Evolutionary conservation across 1,140 invertebrate genomes (phyloP).

Genomic region (Himalopsyche phryganea): DNA sequence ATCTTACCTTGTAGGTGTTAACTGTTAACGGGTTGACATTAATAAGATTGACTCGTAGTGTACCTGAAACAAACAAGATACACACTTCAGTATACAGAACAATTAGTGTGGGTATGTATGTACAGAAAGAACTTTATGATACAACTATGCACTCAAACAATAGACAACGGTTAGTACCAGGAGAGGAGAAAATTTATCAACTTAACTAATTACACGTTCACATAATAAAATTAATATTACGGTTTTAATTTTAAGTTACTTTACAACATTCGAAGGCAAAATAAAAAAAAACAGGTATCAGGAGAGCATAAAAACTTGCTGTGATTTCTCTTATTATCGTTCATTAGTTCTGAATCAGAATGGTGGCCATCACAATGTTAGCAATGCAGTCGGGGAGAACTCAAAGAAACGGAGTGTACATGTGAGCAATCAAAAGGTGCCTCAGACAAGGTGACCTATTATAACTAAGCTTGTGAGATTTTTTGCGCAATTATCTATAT

Average conservation of each 20-base stretch:
- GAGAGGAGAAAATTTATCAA: background rate
- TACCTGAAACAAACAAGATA: too few species aligned
- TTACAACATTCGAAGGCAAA: too few species aligned
- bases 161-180: background rate
- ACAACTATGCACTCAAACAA: background rate
- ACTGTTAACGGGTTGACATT: too few species aligned
- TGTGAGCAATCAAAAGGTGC: background rate
- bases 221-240: too few species aligned
- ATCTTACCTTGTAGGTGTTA: too few species aligned
- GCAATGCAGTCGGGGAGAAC: constrained; percentile 5
- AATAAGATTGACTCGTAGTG: too few species aligned
- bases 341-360: constrained; percentile 5
- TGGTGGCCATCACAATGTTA: constrained; percentile 5
- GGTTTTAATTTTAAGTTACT: too few species aligned
- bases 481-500: too few species aligned
- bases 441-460: background rate
- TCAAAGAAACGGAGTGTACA: constrained; percentile 7
- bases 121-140: background rate
- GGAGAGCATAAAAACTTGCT: constrained; percentile 11
- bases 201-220: background rate
- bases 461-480: too few species aligned
- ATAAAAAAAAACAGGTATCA: background rate
- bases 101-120: too few species aligned
- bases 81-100: too few species aligned
- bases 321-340: constrained; percentile 6